phyloP scores from a whole-genome alignment of 2,888 invertebrate species.

The Meteorus cinctellus region DNA sequence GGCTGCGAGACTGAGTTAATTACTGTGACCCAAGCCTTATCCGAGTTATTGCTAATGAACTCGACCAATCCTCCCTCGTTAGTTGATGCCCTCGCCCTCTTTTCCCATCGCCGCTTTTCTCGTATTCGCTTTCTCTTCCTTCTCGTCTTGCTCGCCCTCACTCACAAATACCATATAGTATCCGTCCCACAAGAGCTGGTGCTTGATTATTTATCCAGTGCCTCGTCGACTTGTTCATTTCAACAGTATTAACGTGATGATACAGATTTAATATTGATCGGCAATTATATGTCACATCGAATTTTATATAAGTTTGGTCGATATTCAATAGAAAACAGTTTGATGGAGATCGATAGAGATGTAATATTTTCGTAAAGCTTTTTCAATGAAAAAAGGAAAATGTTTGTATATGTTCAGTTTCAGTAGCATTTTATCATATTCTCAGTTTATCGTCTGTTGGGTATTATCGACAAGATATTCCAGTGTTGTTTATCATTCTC shows the following conservation, averaged over 20 bases:
- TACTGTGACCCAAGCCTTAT: slow-evolving; percentile 57
- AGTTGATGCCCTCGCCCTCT: slow-evolving; percentile 41
- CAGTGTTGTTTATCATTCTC: too few relatives aligned
- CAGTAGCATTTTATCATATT: too few relatives aligned
- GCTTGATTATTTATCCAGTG: not conserved
- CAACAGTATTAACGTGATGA: slow-evolving; percentile 21
- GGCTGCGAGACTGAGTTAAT: slow-evolving; percentile 57
- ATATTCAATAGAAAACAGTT: too few relatives aligned
- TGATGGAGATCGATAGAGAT: too few relatives aligned
- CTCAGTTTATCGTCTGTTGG: too few relatives aligned
- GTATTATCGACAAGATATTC: too few relatives aligned
- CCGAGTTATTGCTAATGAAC: slow-evolving; percentile 59
- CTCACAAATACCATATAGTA: slow-evolving; percentile 25
- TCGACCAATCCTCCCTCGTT: slow-evolving; percentile 52
- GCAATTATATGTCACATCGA: slow-evolving; percentile 28
- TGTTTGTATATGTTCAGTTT: too few relatives aligned
- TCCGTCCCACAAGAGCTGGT: slow-evolving; percentile 3
- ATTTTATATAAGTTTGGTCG: not conserved
- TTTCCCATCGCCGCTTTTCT: slow-evolving; percentile 35
- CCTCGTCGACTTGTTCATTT: slow-evolving; percentile 37
- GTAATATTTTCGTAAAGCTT: too few relatives aligned
- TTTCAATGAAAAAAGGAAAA: too few relatives aligned
- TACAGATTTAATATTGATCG: slow-evolving; percentile 46
- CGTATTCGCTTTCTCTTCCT: slow-evolving; percentile 18
- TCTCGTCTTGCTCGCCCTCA: slow-evolving; percentile 13